Conservation (phyloP, 2,797 vertebrate genomes). For the Gallinago solitaria region DNA sequence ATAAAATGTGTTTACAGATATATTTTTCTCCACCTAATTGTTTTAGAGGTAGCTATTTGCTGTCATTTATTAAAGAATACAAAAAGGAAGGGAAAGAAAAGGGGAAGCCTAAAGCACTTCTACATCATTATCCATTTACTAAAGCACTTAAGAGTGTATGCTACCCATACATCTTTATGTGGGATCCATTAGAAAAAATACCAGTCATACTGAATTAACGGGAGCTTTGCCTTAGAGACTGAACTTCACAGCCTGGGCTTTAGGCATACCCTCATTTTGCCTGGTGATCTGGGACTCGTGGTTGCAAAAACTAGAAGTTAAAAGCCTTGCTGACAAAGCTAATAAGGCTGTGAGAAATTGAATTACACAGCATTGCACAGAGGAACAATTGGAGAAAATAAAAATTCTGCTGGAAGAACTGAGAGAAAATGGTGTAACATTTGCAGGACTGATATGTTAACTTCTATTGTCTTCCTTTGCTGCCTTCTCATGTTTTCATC, state of each 20-base stretch:
- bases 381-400: background rate
- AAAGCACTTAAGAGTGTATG: background rate
- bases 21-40: background rate
- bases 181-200: background rate
- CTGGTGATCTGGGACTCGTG: background rate
- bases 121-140: background rate
- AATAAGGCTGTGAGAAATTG: background rate
- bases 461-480: background rate
- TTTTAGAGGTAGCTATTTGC: background rate
- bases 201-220: background rate
- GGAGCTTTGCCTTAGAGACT: constrained; percentile 2
- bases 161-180: background rate
- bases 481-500: background rate
- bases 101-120: background rate
- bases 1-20: background rate
- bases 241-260: background rate
- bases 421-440: background rate
- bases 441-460: background rate
- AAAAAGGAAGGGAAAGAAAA: background rate
- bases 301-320: background rate
- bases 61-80: background rate
- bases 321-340: constrained; percentile 11
- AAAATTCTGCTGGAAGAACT: background rate
- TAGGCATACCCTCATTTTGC: background rate
- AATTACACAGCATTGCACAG: background rate